Percentiles rank a stretch among this genome's conserved stretches.
Evolutionary conservation across 2,888 invertebrate genomes (phyloP).

Genomic region (Hirtodrosophila alboralis): DNA sequence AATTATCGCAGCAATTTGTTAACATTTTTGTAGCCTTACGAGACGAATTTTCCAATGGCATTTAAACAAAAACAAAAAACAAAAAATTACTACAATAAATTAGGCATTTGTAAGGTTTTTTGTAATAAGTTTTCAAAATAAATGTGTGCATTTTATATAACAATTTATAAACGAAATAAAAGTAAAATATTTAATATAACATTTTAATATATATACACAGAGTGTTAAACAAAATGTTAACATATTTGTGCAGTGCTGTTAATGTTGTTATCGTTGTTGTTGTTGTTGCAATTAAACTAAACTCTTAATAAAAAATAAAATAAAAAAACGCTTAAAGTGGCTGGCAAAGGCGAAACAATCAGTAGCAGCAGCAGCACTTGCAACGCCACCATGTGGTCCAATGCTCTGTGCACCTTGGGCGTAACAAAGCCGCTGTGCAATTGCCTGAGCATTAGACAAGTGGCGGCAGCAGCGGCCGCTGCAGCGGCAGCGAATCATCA

Average conservation of each 20-base stretch:
- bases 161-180: conserved; percentile 31
- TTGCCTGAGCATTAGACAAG: conserved; percentile 84
- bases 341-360: conserved; percentile 78
- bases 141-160: conserved; percentile 50
- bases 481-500: conserved; percentile 80
- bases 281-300: conserved; percentile 4
- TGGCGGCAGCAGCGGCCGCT: conserved; percentile 82
- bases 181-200: neutral
- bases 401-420: conserved; percentile 84
- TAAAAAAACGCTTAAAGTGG: no score
- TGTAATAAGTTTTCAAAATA: conserved; percentile 23
- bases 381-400: conserved; percentile 84
- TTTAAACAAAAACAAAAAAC: no score
- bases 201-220: neutral
- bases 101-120: conserved; percentile 56
- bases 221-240: conserved; percentile 28
- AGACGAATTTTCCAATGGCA: conserved; percentile 73
- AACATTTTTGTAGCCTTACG: conserved; percentile 44
- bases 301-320: no score
- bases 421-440: conserved; percentile 85
- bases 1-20: conserved; percentile 52
- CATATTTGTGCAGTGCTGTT: conserved; percentile 32
- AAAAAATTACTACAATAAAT: conserved; percentile 53
- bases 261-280: conserved; percentile 13
- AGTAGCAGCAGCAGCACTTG: conserved; percentile 55